Percentiles rank a stretch among this genome's conserved stretches.
Evolutionary conservation across 2,797 vertebrate genomes (phyloP).

Genomic region (Lutjanus campechanus): DNA sequence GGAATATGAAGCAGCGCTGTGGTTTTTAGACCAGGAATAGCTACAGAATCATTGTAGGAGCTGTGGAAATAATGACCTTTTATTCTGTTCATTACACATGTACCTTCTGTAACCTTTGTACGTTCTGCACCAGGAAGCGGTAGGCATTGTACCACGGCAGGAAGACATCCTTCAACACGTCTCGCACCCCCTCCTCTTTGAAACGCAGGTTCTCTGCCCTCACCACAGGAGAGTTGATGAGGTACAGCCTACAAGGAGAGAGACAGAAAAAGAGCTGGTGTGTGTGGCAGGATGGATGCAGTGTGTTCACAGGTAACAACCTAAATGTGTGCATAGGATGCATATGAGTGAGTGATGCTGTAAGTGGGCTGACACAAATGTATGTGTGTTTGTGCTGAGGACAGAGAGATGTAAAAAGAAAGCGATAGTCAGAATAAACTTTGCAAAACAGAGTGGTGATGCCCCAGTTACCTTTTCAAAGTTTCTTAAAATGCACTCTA

Average conservation of each 20-base stretch:
- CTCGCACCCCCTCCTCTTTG: constrained; percentile 97
- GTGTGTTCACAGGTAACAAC: background rate
- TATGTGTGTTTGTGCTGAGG: background rate
- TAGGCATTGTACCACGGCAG: constrained; percentile 99
- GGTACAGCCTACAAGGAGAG: constrained; percentile 88
- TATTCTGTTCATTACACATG: constrained; percentile 4
- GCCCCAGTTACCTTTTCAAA: constrained; percentile 20
- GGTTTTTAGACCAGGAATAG: background rate
- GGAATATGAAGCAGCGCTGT: background rate
- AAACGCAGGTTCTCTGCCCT: constrained; percentile 97
- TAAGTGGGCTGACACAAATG: background rate
- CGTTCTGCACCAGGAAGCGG: constrained; percentile 96
- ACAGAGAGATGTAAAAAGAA: background rate
- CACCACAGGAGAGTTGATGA: constrained; percentile 98
- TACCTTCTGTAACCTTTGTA: constrained; percentile 94
- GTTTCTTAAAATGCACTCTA: background rate
- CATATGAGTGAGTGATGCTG: constrained; percentile 1
- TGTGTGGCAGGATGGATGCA: background rate
- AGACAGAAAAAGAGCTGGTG: constrained; percentile 2
- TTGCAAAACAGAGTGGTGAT: background rate
- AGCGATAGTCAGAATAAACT: background rate
- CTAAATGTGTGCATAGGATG: background rate
- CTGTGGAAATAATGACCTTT: constrained; percentile 4
- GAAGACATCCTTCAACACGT: constrained; percentile 97
- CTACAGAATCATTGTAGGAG: background rate